phyloP scores from a whole-genome alignment of 2,797 vertebrate genomes.

The Sciurus vulgaris region DNA sequence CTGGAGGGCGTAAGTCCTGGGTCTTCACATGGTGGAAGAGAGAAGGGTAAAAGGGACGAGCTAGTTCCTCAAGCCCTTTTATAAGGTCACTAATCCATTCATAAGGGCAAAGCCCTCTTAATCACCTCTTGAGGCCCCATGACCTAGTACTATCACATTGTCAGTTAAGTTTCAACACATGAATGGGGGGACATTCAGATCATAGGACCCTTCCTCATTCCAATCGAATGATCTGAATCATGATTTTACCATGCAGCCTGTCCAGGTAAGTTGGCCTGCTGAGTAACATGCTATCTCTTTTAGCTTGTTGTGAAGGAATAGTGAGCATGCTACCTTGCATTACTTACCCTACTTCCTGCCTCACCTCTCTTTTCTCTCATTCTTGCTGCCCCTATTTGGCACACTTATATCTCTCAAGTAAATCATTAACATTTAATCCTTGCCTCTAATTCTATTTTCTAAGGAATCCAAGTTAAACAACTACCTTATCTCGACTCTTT shows the following conservation, averaged over 20 bases:
- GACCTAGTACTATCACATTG: not conserved
- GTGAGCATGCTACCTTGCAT: not conserved
- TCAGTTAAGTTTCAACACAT: not conserved
- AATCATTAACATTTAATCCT: not conserved
- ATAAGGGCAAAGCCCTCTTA: not conserved
- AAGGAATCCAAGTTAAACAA: not conserved
- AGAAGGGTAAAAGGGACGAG: not conserved
- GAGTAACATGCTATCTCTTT: not conserved
- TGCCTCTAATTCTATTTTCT: constrained; percentile 1
- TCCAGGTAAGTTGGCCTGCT: not conserved
- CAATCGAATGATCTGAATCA: not conserved
- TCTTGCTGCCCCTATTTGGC: not conserved
- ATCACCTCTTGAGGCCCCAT: not conserved
- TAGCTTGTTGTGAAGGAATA: not conserved
- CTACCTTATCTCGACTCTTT: not conserved
- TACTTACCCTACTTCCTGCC: not conserved
- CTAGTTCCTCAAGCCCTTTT: not conserved
- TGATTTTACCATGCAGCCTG: not conserved
- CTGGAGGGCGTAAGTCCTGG: too few relatives aligned
- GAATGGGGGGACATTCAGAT: not conserved
- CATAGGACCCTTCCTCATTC: not conserved
- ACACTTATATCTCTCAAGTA: not conserved
- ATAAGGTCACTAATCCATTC: not conserved
- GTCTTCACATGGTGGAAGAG: not conserved
- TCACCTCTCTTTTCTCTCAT: not conserved